Evolutionary conservation across 2,113 vertebrate species (phyloP), one percentile per base, ranked within the genome.

Genomic region (Chunga burmeisteri): DNA sequence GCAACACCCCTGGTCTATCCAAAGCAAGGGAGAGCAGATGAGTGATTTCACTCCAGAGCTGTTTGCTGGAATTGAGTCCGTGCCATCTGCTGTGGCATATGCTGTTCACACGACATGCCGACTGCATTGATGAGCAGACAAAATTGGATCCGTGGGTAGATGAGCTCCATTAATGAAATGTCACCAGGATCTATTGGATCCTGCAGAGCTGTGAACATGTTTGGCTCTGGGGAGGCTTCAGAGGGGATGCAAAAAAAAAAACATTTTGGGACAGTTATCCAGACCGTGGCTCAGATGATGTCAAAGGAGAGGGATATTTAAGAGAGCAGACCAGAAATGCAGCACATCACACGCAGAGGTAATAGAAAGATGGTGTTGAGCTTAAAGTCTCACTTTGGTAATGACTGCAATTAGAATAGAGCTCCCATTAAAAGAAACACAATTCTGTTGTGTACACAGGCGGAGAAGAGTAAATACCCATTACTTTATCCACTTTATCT

Each of bases 391-490:
- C 46, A 0, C 90, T 71, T 61, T 4, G 55, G 40, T 94, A 97
- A 96, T 81, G 68, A 91, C 72, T 29, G 91, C 77, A 97, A 97
- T 97, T 97, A 97, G 83, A 88, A 8, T 29, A 6, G 74, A 85
- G 81, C 59, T 73, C 29, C 42, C 92, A 88, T 95, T 94, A 97
- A 94, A 74, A 65, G 88, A 73, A 95, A 88, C 61, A 32, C 71
- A 20, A 19, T 86, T 84, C 22, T 86, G 89, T 29, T 93, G 86
- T 91, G 96, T 86, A 74, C 83, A 79, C 70, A 70, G 32, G 93
- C 67, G 6, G 92, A 75, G 88, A 96, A 96, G 93, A 96, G 94
- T 96, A 98, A 97, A 96, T 89, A 96, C 92, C 79, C 93, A 94
- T 96, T 83, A 38, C 92, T 96, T 97, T 94, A 94, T 71, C 58